phyloP scores from a whole-genome alignment of 2,888 invertebrate genomes.

The Tortrix viridana region DNA sequence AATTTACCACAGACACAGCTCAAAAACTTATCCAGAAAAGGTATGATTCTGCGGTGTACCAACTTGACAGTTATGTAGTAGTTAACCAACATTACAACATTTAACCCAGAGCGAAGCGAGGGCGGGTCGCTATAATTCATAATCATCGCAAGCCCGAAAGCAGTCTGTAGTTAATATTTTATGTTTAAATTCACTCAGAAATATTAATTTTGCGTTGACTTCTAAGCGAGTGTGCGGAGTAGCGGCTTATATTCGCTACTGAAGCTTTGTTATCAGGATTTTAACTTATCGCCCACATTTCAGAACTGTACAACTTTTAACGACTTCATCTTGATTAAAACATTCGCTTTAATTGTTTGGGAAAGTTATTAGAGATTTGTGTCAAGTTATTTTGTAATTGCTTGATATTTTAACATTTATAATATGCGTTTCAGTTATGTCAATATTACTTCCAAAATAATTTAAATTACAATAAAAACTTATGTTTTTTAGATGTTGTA shows the following conservation, averaged over 20 bases:
- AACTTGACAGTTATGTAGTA: no score
- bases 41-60: no score
- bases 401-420: background rate
- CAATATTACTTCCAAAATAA: no score
- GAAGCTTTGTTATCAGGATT: slow-evolving; percentile 38
- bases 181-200: background rate
- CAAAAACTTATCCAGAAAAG: no score
- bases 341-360: slow-evolving; percentile 40
- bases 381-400: background rate
- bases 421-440: no score
- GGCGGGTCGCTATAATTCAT: no score
- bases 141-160: no score
- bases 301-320: slow-evolving; percentile 47
- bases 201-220: background rate
- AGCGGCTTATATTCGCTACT: slow-evolving; percentile 15
- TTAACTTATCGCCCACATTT: slow-evolving; percentile 34
- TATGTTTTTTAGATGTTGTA: no score
- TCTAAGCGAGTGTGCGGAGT: slow-evolving; percentile 10
- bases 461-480: no score
- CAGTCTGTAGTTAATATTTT: background rate
- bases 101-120: no score
- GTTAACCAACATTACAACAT: no score
- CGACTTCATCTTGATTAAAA: slow-evolving; percentile 39
- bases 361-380: slow-evolving; percentile 19
- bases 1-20: no score